phyloP scores from a whole-genome alignment of 2,888 invertebrate species.

The Seira sanloemensis region DNA sequence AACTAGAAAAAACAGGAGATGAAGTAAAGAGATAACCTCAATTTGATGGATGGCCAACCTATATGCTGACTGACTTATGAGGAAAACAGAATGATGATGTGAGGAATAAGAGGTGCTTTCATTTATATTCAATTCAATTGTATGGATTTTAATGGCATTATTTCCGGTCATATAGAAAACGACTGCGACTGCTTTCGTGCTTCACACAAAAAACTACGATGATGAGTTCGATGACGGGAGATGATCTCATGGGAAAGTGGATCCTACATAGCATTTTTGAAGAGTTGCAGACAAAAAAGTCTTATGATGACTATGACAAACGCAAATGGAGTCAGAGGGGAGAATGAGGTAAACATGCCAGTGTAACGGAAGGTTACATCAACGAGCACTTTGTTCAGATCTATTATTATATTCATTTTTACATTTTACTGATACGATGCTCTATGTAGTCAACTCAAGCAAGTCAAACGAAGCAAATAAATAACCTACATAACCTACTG shows the following conservation, averaged over 20 bases:
- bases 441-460: too few species aligned
- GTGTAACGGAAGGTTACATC: background rate
- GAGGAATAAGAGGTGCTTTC: conserved; percentile 5
- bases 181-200: background rate
- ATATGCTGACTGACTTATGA: conserved; percentile 22
- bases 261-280: background rate
- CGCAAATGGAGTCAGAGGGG: conserved; percentile 11
- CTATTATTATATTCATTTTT: background rate
- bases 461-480: background rate
- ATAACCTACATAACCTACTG: conserved; percentile 12
- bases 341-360: conserved; percentile 7
- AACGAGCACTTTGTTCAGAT: background rate
- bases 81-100: background rate
- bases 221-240: conserved; percentile 2
- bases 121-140: conserved; percentile 20
- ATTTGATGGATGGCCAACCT: conserved; percentile 44
- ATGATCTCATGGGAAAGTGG: background rate
- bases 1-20: conserved; percentile 32
- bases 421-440: too few species aligned
- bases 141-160: conserved; percentile 35
- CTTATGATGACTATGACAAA: too few species aligned
- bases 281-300: background rate
- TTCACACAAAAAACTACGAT: background rate
- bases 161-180: conserved; percentile 29
- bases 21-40: conserved; percentile 46